Evolutionary conservation across 2,113 vertebrate genomes (phyloP), one percentile per base, ranked within the genome.

Genomic region (Rhynchomys soricoides): DNA sequence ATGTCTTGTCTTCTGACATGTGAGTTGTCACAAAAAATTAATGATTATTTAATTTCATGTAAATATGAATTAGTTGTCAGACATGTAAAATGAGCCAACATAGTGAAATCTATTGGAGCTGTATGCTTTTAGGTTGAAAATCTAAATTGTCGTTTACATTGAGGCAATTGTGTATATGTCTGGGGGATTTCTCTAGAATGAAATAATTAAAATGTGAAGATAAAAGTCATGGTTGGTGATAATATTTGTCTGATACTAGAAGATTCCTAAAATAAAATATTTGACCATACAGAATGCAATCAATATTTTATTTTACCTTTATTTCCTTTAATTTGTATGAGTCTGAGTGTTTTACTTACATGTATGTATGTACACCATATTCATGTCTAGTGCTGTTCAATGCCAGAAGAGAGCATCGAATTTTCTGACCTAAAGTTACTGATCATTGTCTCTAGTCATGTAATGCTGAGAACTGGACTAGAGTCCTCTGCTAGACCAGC

Each of bases 1-100:
- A 29, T 93, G 74, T 29, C 93, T 94, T 97, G 89, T 19, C 9
- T 97, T 95, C 77, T 50, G 55, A 2, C 40, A 1, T 94, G n/a
- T 70, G 22, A 79, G 15, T 12, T 96, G 86, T 89, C n/a, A 92
- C n/a, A 96, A 68, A 77, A 93, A 97, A 89, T 94, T 94, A 91
- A 94, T 34, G 10, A 55, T 37, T 96, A 37, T 55, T 43, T 66
- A 93, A 95, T 78, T 95, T 55, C 89, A 92, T 90, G 37, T 45
- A 95, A 19, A 86, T 91, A 93, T 3, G 0, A 97, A 86, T 90
- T 95, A 93, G 31, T 94, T 94, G 37, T 40, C 19, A 89, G 93
- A 94, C 29, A 93, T 5, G 94, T 34, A 91, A 92, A 90, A 86
- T 90, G 7, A 95, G 45, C 93, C 94, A 16, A 86, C 7, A 77